phyloP scores from a whole-genome alignment of 2,113 vertebrate species.

The Pluvialis apricaria region DNA sequence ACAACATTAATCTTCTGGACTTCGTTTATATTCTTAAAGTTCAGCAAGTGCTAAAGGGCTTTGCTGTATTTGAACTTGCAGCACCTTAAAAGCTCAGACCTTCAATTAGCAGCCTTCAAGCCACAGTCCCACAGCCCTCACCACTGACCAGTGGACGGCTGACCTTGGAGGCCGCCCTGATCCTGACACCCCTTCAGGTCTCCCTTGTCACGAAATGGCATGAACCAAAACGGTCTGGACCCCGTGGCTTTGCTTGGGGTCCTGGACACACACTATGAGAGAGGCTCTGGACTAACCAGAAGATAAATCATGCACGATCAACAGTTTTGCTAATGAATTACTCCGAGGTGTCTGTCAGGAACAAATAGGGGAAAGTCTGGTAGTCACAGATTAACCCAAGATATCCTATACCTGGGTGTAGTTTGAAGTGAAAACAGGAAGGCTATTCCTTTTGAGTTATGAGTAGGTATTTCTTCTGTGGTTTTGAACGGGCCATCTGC shows the following conservation, averaged over 20 bases:
- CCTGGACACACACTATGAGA: too few species aligned
- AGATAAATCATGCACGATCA: background rate
- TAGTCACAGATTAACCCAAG: background rate
- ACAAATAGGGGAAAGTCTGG: background rate
- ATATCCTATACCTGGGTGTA: background rate
- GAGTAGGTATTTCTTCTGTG: background rate
- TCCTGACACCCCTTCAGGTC: background rate
- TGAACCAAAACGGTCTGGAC: background rate
- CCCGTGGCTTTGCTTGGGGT: background rate
- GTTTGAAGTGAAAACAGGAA: background rate
- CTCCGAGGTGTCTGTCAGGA: background rate
- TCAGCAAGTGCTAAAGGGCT: background rate
- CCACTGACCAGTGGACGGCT: background rate
- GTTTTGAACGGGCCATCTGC: background rate
- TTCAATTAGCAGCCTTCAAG: background rate
- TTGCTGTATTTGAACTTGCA: background rate
- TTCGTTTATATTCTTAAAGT: background rate
- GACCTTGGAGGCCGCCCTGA: background rate
- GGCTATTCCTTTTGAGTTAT: background rate
- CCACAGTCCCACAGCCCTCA: background rate
- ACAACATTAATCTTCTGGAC: background rate
- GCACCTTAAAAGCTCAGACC: background rate
- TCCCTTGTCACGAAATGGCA: background rate
- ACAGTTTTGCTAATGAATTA: background rate
- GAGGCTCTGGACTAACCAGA: background rate